Base-by-base conservation (phyloP, 2,888 invertebrate species). In the Nomada fucata region DNA sequence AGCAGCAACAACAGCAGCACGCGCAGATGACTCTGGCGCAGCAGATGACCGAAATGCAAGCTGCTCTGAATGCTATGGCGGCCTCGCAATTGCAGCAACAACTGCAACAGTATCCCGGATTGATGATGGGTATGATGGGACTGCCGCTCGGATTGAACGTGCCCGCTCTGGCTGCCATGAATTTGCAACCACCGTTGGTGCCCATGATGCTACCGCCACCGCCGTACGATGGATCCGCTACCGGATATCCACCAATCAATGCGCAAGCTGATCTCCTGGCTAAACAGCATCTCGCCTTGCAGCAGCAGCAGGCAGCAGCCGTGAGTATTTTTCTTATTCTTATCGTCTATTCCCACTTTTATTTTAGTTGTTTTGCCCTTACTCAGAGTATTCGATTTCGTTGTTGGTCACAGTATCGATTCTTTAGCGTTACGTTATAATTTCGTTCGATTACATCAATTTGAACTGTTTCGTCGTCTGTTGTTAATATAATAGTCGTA, bases 41-140 rank as follows among this genome's bases (percentile, higher is more conserved):
- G 88, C 97, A 97, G 94, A 96, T 97, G 95, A 96, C 96, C 74
- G 97, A 97, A 93, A 97, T 97, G 96, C 97, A 97, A 86, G 96
- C 97, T 15, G 97, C 98, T 0, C 94, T 98, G 72, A 97, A 97
- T 91, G 97, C 97, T 88, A 96, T 98, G 94, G 95, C 95, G 7
- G 95, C 95, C 0, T 94, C 94, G 9, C 97, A 98, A 91, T 95
- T 97, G 71, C 97, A 97, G 93, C 96, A 97, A 84, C 97, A 97
- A 91, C 95, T 98, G 86, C 97, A 97, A 89, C 97, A 98, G 92
- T 96, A 98, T 91, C 98, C 98, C 92, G 98, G 98, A 64, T 96
- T 99, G 95, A 97, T 99, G 95, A 97, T 98, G 97, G 95, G 97
- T 94, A 97, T 97, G 90, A 96, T 97, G 95, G 97, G 97, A 2